phyloP scores from a whole-genome alignment of 2,888 invertebrate genomes.

The Girardia tigrina region DNA sequence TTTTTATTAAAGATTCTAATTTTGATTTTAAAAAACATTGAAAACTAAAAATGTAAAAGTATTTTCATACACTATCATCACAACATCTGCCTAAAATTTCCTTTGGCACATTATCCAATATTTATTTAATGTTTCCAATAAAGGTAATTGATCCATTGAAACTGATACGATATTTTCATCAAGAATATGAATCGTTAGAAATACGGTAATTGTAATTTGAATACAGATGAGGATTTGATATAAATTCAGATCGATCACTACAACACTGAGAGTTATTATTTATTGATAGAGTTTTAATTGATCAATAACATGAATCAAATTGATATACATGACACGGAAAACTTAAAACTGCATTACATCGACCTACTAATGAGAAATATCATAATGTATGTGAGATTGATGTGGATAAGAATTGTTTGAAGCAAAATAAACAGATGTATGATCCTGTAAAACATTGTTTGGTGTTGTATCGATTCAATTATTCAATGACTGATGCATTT shows the following conservation, averaged over 20 bases:
- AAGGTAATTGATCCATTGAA: slow-evolving; percentile 18
- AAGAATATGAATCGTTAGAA: background rate
- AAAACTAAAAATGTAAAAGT: slow-evolving; percentile 6
- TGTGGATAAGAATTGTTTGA: background rate
- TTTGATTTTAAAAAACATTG: too few species aligned
- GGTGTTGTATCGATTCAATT: too few species aligned
- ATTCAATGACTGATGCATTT: too few species aligned
- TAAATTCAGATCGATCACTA: background rate
- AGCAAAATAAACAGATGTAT: slow-evolving; percentile 11
- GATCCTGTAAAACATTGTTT: background rate
- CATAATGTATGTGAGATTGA: background rate
- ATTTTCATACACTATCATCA: background rate
- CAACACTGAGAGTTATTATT: background rate
- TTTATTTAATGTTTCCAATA: background rate
- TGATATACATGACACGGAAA: background rate
- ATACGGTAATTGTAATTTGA: background rate
- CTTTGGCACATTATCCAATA: background rate
- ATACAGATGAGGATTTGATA: background rate
- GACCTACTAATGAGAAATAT: background rate
- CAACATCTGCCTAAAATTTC: slow-evolving; percentile 2
- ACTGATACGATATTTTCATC: slow-evolving; percentile 19
- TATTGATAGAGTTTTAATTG: background rate
- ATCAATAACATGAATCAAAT: background rate
- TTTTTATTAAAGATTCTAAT: too few species aligned
- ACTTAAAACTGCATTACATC: background rate